Evolutionary conservation across 92 coral and sea anemone species (phyloP).

Genomic region (Blastomussa wellsi): DNA sequence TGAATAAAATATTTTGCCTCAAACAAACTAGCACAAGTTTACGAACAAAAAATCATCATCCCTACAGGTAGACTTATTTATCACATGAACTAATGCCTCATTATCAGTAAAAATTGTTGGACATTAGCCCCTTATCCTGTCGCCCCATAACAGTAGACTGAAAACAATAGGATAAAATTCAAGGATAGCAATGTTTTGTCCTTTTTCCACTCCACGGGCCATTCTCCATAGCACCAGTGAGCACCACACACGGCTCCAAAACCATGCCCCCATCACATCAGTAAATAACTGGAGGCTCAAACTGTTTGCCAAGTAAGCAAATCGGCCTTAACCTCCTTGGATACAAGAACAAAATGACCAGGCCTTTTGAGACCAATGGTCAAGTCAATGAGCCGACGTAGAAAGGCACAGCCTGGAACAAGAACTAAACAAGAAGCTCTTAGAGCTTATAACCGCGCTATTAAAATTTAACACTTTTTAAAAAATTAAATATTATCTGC

Average conservation of each 20-base stretch:
- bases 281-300: constrained; percentile 29
- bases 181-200: constrained; percentile 28
- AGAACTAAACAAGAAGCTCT: constrained; percentile 21
- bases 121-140: constrained; percentile 20
- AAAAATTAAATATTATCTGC: too few relatives aligned
- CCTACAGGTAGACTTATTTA: constrained; percentile 55
- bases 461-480: too few relatives aligned
- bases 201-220: constrained; percentile 43
- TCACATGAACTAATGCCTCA: constrained; percentile 63
- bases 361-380: constrained; percentile 32
- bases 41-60: constrained; percentile 9
- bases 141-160: constrained; percentile 35
- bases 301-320: constrained; percentile 21
- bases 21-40: constrained; percentile 52
- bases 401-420: constrained; percentile 36
- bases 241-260: constrained; percentile 47
- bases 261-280: constrained; percentile 43
- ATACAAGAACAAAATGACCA: constrained; percentile 10
- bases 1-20: constrained; percentile 55
- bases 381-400: constrained; percentile 31
- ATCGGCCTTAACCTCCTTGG: constrained; percentile 19
- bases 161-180: constrained; percentile 51
- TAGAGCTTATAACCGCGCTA: too few relatives aligned
- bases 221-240: constrained; percentile 45
- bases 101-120: constrained; percentile 59